Percentiles rank a stretch among this genome's conserved stretches.
Conservation (phyloP, 2,797 vertebrate genomes). For the Pitangus sulphuratus region DNA sequence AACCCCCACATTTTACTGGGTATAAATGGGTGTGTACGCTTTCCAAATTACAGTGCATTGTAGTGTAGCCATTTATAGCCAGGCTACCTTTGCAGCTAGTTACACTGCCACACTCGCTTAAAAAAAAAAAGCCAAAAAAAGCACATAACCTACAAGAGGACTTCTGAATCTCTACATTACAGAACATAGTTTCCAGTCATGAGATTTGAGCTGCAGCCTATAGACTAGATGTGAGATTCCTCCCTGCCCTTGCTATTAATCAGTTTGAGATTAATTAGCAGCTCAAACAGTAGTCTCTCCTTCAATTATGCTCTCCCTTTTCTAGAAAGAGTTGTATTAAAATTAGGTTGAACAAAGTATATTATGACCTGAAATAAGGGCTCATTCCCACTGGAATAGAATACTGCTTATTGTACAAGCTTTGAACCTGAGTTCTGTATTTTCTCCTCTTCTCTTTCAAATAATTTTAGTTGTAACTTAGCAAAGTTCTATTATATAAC, state of each 20-base stretch:
- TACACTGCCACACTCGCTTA: not conserved
- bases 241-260: not conserved
- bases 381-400: not conserved
- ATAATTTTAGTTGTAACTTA: not conserved
- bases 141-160: not conserved
- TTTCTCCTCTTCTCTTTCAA: not conserved
- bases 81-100: not conserved
- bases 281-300: not conserved
- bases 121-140: not conserved
- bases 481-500: not conserved
- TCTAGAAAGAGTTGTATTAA: not conserved
- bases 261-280: slow-evolving; percentile 4
- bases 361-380: not conserved
- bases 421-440: not conserved
- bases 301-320: not conserved
- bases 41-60: not conserved
- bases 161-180: not conserved
- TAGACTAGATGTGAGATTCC: not conserved
- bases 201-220: not conserved
- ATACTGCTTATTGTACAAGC: not conserved
- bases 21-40: slow-evolving; percentile 6
- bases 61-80: not conserved
- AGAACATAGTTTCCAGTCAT: not conserved
- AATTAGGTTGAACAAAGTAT: slow-evolving; percentile 15
- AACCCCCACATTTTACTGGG: slow-evolving; percentile 44